Evolutionary conservation across 2,113 vertebrate species (phyloP).

Genomic region (Amazona guildingii): DNA sequence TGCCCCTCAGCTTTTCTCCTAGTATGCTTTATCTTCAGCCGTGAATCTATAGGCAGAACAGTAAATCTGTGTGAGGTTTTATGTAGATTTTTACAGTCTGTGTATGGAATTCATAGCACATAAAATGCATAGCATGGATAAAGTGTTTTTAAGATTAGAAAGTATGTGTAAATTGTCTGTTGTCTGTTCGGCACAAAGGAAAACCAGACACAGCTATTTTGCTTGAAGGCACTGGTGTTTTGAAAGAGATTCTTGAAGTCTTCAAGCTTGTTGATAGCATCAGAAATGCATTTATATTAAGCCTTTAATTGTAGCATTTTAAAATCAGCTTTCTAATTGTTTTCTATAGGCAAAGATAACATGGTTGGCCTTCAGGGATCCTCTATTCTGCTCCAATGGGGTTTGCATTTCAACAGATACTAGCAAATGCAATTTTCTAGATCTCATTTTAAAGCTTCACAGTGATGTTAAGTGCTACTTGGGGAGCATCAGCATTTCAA

Average conservation of each 20-base stretch:
- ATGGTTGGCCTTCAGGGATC: neutral
- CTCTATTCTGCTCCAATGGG: neutral
- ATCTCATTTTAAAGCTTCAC: constrained; percentile 4
- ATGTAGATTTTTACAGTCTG: neutral
- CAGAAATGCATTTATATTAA: constrained; percentile 10
- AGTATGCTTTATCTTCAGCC: neutral
- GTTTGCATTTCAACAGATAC: neutral
- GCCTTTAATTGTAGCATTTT: constrained; percentile 17
- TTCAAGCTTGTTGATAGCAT: neutral
- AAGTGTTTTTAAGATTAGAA: neutral
- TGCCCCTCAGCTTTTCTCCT: neutral
- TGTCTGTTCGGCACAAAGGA: neutral
- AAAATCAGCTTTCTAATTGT: constrained; percentile 12
- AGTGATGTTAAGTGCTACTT: neutral
- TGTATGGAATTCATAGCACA: neutral
- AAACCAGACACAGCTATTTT: neutral
- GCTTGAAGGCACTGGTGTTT: neutral
- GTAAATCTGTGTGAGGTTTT: neutral
- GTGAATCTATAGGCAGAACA: neutral
- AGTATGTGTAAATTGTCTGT: neutral
- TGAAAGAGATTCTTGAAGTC: constrained; percentile 7
- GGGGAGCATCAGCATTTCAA: neutral
- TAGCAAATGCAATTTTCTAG: neutral
- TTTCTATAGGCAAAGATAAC: neutral
- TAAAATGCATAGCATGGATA: neutral